phyloP scores from a whole-genome alignment of 2,113 vertebrate genomes.

The Sialia sialis region DNA sequence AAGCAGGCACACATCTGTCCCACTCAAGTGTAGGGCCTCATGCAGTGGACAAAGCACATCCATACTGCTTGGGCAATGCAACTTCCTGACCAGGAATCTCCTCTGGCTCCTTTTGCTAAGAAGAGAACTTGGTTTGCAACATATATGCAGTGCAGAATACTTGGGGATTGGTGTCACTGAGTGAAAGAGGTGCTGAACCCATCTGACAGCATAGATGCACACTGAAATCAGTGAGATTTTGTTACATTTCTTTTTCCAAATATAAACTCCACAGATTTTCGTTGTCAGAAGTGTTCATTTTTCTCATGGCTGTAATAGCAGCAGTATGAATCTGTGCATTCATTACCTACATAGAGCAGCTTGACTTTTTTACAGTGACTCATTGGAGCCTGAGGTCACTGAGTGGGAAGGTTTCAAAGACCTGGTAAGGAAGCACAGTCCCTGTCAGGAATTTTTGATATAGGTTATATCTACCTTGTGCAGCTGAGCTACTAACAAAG shows the following conservation, averaged over 20 bases:
- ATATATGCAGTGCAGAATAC: not conserved
- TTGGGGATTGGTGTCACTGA: not conserved
- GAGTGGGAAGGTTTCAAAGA: constrained; percentile 45
- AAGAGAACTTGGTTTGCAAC: not conserved
- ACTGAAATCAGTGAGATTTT: not conserved
- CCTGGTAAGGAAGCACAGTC: not conserved
- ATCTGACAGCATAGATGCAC: not conserved
- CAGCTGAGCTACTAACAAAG: constrained; percentile 39
- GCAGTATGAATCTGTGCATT: constrained; percentile 33
- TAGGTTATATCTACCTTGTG: constrained; percentile 34
- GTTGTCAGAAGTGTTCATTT: not conserved
- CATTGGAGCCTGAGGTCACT: constrained; percentile 39
- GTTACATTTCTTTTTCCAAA: constrained; percentile 13
- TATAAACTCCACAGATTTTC: constrained; percentile 27
- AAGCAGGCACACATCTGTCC: not conserved
- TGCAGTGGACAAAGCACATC: not conserved
- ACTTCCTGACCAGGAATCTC: not conserved
- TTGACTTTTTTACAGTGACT: constrained; percentile 32
- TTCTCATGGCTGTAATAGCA: not conserved
- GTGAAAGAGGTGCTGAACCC: not conserved
- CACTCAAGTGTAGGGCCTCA: not conserved
- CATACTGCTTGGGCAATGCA: not conserved
- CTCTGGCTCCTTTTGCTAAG: not conserved
- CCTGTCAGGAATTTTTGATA: constrained; percentile 58
- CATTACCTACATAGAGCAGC: constrained; percentile 16